Evolutionary conservation across 1,140 invertebrate genomes (phyloP).

Genomic region (Episyrphus balteatus): DNA sequence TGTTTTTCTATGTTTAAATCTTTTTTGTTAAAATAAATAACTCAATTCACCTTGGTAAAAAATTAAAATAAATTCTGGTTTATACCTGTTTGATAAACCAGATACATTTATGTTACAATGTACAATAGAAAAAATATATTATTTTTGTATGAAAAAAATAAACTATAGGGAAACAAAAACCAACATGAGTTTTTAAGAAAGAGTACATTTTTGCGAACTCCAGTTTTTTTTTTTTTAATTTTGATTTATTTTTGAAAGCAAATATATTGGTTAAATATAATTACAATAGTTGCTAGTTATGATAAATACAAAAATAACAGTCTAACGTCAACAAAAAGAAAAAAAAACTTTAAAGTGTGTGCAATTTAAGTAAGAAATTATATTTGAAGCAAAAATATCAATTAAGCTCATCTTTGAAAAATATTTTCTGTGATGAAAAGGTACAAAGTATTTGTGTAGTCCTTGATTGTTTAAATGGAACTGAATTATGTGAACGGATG

Average conservation of each 20-base stretch:
- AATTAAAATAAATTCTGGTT: neutral
- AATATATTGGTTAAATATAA: neutral
- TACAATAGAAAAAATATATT: neutral
- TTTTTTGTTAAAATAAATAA: too few relatives aligned
- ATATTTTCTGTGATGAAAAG: neutral
- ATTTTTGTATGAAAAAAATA: too few relatives aligned
- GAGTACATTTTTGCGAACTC: neutral
- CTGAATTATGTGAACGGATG: too few relatives aligned
- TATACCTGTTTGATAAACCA: slow-evolving; percentile 6
- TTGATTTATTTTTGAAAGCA: neutral
- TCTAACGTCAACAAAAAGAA: neutral
- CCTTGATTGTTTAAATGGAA: too few relatives aligned
- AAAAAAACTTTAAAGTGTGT: neutral
- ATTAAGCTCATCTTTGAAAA: neutral
- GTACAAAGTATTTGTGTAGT: neutral
- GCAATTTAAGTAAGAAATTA: neutral
- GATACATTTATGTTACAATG: neutral
- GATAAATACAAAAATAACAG: neutral
- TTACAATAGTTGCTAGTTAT: neutral
- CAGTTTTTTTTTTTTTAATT: neutral
- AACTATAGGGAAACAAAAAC: too few relatives aligned
- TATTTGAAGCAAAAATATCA: neutral
- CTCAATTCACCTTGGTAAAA: neutral
- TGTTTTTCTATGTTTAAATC: too few relatives aligned
- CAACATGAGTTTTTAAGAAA: neutral